phyloP scores from a whole-genome alignment of 1,140 invertebrate species.

The Pseudomyrmex cubaensis region DNA sequence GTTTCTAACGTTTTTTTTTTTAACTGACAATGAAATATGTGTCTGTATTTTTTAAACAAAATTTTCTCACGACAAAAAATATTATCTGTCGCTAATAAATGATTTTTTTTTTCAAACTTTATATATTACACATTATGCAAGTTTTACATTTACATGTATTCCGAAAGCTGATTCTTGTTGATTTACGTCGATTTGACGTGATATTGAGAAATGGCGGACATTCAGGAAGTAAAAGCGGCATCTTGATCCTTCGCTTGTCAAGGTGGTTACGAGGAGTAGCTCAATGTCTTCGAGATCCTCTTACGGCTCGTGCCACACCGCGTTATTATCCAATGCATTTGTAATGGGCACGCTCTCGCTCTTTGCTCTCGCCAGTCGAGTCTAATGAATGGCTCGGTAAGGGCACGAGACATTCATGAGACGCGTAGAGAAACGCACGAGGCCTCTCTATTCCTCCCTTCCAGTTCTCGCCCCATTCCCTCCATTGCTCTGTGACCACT shows the following conservation, averaged over 20 bases:
- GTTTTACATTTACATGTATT: neutral
- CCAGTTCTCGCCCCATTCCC: slow-evolving; percentile 15
- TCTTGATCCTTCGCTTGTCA: slow-evolving; percentile 38
- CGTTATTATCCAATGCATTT: slow-evolving; percentile 75
- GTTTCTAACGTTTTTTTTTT: neutral
- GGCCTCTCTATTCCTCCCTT: slow-evolving; percentile 41
- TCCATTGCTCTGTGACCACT: slow-evolving; percentile 1
- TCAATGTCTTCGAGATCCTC: slow-evolving; percentile 58
- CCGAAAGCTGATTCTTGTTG: neutral
- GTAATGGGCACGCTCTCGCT: slow-evolving; percentile 68
- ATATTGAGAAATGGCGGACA: neutral
- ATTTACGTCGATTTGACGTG: slow-evolving; percentile 8
- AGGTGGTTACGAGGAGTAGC: slow-evolving; percentile 31
- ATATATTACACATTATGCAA: too few species aligned
- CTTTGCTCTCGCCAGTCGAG: slow-evolving; percentile 51
- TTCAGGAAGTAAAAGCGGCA: slow-evolving; percentile 22
- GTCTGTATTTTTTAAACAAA: too few species aligned
- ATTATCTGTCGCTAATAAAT: too few species aligned
- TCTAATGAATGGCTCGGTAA: slow-evolving; percentile 69
- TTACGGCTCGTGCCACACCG: slow-evolving; percentile 64
- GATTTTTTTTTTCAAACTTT: too few species aligned
- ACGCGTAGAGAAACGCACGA: slow-evolving; percentile 62
- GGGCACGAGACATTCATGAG: slow-evolving; percentile 66
- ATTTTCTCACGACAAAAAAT: too few species aligned
- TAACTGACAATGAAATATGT: too few species aligned